Percentiles rank a stretch among this genome's conserved stretches.
phyloP scores from a whole-genome alignment of 2,888 invertebrate species.

The Lutraria lutraria region DNA sequence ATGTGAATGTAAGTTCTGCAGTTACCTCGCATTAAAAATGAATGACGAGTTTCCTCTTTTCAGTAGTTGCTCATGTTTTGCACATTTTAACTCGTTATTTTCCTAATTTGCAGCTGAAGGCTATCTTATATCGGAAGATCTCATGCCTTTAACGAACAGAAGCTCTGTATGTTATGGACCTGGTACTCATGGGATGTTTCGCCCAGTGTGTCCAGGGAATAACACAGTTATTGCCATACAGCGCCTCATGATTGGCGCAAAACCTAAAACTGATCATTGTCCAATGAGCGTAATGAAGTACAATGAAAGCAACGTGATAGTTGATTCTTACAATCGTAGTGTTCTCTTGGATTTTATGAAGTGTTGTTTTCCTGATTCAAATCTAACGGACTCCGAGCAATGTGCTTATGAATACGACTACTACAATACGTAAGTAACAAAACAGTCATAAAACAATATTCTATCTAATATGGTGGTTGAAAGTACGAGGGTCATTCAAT shows the following conservation, averaged over 20 bases:
- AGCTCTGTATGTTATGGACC: constrained; percentile 27
- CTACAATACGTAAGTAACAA: constrained; percentile 5
- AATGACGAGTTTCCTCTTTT: neutral
- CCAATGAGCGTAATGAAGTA: neutral
- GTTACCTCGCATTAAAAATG: neutral
- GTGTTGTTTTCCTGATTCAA: constrained; percentile 26
- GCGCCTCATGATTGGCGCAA: constrained; percentile 18
- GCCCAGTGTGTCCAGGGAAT: neutral
- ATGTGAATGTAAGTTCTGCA: too few relatives aligned
- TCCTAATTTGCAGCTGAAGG: neutral
- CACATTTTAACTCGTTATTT: neutral
- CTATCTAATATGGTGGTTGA: too few relatives aligned
- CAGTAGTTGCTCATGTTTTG: neutral
- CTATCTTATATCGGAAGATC: neutral
- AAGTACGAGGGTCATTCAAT: too few relatives aligned
- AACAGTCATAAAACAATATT: too few relatives aligned
- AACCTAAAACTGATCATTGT: neutral
- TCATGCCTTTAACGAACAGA: neutral
- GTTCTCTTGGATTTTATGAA: neutral
- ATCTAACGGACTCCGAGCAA: neutral
- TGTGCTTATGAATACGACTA: constrained; percentile 2
- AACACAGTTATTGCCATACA: constrained; percentile 18
- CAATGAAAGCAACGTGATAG: neutral
- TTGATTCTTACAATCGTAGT: neutral
- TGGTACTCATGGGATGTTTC: constrained; percentile 26